phyloP scores from a whole-genome alignment of 2,888 invertebrate genomes.

The Masnerella sp. region DNA sequence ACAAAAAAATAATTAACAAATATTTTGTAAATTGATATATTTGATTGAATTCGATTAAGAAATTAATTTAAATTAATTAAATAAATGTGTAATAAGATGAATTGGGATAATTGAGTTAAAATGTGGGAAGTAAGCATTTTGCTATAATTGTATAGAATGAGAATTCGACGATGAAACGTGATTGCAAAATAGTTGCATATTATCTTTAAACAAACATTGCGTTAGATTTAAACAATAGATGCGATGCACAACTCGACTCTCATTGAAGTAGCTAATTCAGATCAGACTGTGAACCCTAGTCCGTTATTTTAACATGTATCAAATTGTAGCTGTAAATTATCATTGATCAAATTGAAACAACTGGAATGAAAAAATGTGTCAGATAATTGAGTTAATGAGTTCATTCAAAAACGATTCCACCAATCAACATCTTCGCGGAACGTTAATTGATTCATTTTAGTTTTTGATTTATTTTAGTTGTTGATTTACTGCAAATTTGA shows the following conservation, averaged over 20 bases:
- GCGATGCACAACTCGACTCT: conserved; percentile 19
- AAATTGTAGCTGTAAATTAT: conserved; percentile 19
- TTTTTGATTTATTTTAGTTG: too few species aligned
- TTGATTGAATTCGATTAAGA: neutral
- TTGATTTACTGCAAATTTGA: too few species aligned
- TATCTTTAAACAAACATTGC: conserved; percentile 1
- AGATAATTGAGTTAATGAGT: too few species aligned
- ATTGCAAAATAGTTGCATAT: neutral
- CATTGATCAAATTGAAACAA: conserved; percentile 30
- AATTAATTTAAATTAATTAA: neutral
- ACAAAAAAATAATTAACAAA: too few species aligned
- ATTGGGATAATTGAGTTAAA: neutral
- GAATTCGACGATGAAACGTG: neutral
- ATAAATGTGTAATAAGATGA: neutral
- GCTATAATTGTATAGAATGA: neutral
- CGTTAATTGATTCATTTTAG: too few species aligned
- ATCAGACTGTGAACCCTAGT: conserved; percentile 36
- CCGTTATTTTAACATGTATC: conserved; percentile 20
- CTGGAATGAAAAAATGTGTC: conserved; percentile 5
- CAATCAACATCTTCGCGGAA: neutral
- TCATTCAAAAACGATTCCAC: conserved; percentile 1
- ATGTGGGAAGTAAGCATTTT: neutral
- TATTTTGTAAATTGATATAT: too few species aligned
- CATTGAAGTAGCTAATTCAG: conserved; percentile 37
- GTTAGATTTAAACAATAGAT: conserved; percentile 8